phyloP scores from a whole-genome alignment of 2,888 invertebrate species.

The Athetis lepigone region DNA sequence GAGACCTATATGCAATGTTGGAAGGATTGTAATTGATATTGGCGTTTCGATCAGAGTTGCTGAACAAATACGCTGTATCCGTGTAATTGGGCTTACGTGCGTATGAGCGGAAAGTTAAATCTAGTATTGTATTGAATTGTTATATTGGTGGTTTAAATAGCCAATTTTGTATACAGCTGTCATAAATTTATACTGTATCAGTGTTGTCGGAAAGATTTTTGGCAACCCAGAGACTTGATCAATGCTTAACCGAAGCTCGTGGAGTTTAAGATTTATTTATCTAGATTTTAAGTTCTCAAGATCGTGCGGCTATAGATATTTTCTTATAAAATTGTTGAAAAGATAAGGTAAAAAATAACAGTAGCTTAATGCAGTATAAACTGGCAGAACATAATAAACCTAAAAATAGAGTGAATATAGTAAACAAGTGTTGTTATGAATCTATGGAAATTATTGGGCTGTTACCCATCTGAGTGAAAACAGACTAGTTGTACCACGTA shows the following conservation, averaged over 20 bases:
- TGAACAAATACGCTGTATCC: slow-evolving; percentile 48
- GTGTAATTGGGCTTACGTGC: slow-evolving; percentile 51
- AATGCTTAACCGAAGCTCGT: too few species aligned
- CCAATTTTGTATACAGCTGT: slow-evolving; percentile 13
- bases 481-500: background rate
- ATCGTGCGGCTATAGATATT: too few species aligned
- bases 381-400: background rate
- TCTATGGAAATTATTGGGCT: slow-evolving; percentile 5
- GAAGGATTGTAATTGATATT: slow-evolving; percentile 74
- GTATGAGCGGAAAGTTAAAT: slow-evolving; percentile 15
- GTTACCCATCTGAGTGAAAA: slow-evolving; percentile 12
- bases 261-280: too few species aligned
- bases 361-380: background rate
- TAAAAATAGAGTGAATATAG: background rate
- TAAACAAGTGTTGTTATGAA: background rate
- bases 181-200: slow-evolving; percentile 4
- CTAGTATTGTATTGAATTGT: slow-evolving; percentile 6
- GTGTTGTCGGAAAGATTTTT: too few species aligned
- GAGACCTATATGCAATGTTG: slow-evolving; percentile 64
- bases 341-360: background rate
- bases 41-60: slow-evolving; percentile 57
- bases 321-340: background rate
- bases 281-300: too few species aligned
- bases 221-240: too few species aligned
- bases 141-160: slow-evolving; percentile 1